phyloP scores from a whole-genome alignment of 2,888 invertebrate species.

The Mystacides longicornis region DNA sequence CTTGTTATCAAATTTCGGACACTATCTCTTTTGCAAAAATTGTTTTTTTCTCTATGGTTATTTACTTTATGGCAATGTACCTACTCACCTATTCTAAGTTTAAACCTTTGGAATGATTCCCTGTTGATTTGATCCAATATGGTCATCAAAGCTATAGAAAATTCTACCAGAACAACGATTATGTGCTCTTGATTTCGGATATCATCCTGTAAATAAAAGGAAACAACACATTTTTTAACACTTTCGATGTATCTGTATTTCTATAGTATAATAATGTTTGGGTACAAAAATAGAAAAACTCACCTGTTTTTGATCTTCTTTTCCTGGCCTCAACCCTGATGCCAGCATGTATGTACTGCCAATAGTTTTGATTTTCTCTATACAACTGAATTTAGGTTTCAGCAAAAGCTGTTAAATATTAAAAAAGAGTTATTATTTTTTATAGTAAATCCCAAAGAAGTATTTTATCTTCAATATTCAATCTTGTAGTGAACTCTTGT shows the following conservation, averaged over 20 bases:
- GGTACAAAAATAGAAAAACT: conserved; percentile 32
- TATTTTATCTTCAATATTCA: too few relatives aligned
- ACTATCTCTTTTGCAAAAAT: not conserved
- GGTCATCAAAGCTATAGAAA: conserved; percentile 86
- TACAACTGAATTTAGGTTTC: conserved; percentile 90
- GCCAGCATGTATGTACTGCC: conserved; percentile 98
- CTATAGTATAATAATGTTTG: not conserved
- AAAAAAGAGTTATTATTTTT: too few relatives aligned
- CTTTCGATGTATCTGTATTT: not conserved
- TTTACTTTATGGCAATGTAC: too few relatives aligned
- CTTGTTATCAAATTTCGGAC: not conserved
- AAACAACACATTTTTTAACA: not conserved
- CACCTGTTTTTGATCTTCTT: conserved; percentile 68
- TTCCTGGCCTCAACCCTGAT: conserved; percentile 83
- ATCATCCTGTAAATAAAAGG: conserved; percentile 49
- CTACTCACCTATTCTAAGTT: conserved; percentile 77
- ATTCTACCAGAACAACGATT: conserved; percentile 86
- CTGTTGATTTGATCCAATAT: conserved; percentile 91
- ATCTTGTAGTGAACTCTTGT: too few relatives aligned
- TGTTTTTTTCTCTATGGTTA: too few relatives aligned
- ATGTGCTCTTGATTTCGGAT: conserved; percentile 78
- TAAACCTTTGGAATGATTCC: conserved; percentile 94
- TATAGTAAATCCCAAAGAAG: not conserved
- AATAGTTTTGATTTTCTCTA: conserved; percentile 98
- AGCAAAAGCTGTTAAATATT: conserved; percentile 61